These are phyloP conservation scores for Agrotis segetum DNA, from an alignment of 2,888 invertebrate species.

Conservation along the genomic window DNA sequence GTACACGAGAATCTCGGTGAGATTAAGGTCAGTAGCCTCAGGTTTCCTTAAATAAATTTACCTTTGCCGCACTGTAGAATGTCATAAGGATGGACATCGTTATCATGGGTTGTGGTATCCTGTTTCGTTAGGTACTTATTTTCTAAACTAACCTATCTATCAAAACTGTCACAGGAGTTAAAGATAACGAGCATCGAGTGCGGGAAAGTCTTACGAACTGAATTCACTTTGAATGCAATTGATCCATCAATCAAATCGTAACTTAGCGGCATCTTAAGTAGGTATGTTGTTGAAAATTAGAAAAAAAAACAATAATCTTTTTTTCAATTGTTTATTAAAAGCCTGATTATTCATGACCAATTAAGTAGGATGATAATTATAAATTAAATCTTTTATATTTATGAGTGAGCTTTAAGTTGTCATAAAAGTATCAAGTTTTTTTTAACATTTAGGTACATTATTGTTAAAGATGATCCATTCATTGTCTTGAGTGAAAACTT, in stretches of 20 bases:
- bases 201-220: conserved; percentile 63
- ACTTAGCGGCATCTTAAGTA: conserved; percentile 8
- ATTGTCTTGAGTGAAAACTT: conserved; percentile 10
- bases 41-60: conserved; percentile 71
- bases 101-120: conserved; percentile 83
- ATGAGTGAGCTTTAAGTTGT: conserved; percentile 39
- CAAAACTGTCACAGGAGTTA: conserved; percentile 83
- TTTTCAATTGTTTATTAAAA: conserved; percentile 22
- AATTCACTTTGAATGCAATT: conserved; percentile 28
- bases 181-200: conserved; percentile 79
- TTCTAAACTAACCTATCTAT: conserved; percentile 86
- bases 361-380: conserved; percentile 53
- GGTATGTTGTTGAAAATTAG: conserved; percentile 5
- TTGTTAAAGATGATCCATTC: background rate
- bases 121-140: conserved; percentile 82
- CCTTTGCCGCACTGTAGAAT: conserved; percentile 67
- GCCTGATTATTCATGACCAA: conserved; percentile 49
- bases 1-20: conserved; percentile 58
- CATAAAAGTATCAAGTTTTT: conserved; percentile 26
- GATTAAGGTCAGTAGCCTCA: conserved; percentile 71
- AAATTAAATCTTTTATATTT: conserved; percentile 62
- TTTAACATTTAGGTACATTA: conserved; percentile 4
- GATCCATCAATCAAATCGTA: conserved; percentile 29
- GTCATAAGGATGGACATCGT: conserved; percentile 80
- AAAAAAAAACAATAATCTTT: conserved; percentile 43